phyloP scores from a whole-genome alignment of 2,888 invertebrate genomes.

The Apodemia hepburni region DNA sequence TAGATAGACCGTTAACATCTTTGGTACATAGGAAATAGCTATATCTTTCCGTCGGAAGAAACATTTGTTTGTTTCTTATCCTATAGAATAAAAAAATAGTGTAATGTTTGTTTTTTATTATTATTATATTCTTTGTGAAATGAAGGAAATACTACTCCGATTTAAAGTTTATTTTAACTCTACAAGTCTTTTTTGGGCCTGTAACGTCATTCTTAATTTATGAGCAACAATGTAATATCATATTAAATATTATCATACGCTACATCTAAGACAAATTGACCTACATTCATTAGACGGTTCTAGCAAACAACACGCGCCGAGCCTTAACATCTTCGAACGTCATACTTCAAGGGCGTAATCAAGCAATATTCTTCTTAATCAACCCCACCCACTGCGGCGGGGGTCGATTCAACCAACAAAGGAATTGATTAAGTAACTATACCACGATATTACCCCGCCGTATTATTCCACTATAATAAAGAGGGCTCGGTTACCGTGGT shows the following conservation, averaged over 20 bases:
- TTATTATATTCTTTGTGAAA: too few relatives aligned
- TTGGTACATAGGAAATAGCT: too few relatives aligned
- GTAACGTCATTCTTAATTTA: slow-evolving; percentile 33
- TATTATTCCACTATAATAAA: slow-evolving; percentile 78
- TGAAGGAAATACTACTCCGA: too few relatives aligned
- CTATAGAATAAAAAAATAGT: too few relatives aligned
- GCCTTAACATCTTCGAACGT: slow-evolving; percentile 45
- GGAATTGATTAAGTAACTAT: slow-evolving; percentile 80
- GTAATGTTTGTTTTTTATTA: too few relatives aligned
- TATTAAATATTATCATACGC: slow-evolving; percentile 10
- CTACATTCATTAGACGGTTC: slow-evolving; percentile 35
- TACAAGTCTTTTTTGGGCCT: neutral
- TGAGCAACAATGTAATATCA: neutral
- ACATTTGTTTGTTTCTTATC: too few relatives aligned
- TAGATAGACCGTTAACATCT: too few relatives aligned
- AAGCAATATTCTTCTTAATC: slow-evolving; percentile 80
- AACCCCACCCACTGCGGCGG: slow-evolving; percentile 72
- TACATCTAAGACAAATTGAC: slow-evolving; percentile 14
- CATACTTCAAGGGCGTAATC: slow-evolving; percentile 75
- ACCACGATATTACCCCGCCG: slow-evolving; percentile 73
- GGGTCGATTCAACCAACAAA: slow-evolving; percentile 77
- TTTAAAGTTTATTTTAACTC: too few relatives aligned
- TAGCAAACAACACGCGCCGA: slow-evolving; percentile 30
- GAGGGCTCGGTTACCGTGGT: slow-evolving; percentile 75
- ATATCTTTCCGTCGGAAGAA: too few relatives aligned